Evolutionary conservation across 2,888 invertebrate genomes (phyloP).

Genomic region (Sphaerophoria rueppellii): DNA sequence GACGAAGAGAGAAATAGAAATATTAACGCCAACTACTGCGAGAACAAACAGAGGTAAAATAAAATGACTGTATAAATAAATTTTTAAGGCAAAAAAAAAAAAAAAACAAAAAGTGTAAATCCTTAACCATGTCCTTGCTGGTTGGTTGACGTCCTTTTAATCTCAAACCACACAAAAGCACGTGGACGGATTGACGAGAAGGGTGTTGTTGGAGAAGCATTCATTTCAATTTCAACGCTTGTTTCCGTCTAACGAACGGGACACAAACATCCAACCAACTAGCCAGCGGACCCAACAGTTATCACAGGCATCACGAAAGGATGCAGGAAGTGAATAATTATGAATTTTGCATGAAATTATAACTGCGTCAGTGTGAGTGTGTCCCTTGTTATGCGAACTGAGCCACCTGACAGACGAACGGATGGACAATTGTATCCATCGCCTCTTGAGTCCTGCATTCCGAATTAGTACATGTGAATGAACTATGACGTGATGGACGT

Average conservation of each 20-base stretch:
- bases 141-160: constrained; percentile 27
- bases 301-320: constrained; percentile 11
- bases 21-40: neutral
- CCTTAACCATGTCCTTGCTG: constrained; percentile 37
- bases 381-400: constrained; percentile 41
- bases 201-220: neutral
- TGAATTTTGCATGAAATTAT: constrained; percentile 71
- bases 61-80: constrained; percentile 48
- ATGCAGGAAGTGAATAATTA: constrained; percentile 68
- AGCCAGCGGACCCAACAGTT: neutral
- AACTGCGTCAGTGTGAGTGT: constrained; percentile 44
- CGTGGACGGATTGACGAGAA: neutral
- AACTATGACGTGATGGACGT: constrained; percentile 17
- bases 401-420: neutral
- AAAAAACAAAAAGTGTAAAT: constrained; percentile 17
- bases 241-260: constrained; percentile 23
- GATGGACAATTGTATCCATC: neutral
- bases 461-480: constrained; percentile 31
- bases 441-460: constrained; percentile 42
- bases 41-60: neutral
- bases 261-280: neutral
- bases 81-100: constrained; percentile 25
- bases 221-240: constrained; percentile 36
- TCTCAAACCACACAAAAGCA: constrained; percentile 6
- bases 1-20: constrained; percentile 1